phyloP scores from a whole-genome alignment of 2,113 vertebrate species.

The Pomatorhinus ruficollis region DNA sequence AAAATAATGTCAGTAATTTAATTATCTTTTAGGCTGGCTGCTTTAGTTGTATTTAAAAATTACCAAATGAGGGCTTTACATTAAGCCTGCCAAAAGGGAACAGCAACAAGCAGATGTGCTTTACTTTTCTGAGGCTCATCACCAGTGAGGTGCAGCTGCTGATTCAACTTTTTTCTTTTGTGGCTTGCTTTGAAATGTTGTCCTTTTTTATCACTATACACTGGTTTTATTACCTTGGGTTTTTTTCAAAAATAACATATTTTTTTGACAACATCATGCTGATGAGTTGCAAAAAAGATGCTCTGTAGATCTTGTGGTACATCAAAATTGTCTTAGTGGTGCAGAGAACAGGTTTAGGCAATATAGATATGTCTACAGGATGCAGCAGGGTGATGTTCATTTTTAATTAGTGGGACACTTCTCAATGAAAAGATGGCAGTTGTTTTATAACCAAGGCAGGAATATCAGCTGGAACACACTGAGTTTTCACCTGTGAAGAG shows the following conservation, averaged over 20 bases:
- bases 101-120: constrained; percentile 51
- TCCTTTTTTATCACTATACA: not conserved
- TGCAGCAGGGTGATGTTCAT: not conserved
- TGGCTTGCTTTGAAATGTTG: constrained; percentile 42
- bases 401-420: constrained; percentile 4
- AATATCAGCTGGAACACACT: not conserved
- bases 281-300: not conserved
- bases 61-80: not conserved
- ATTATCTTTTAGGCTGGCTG: constrained; percentile 42
- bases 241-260: not conserved
- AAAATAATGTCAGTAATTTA: constrained; percentile 35
- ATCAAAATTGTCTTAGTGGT: not conserved
- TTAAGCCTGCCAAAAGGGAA: constrained; percentile 30
- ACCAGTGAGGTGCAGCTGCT: constrained; percentile 32
- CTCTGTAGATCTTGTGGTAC: not conserved
- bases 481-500: not conserved
- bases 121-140: constrained; percentile 13
- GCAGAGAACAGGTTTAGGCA: not conserved
- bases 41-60: constrained; percentile 43
- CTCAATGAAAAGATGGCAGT: not conserved
- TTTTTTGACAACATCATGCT: not conserved
- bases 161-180: constrained; percentile 31
- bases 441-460: not conserved
- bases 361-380: not conserved
- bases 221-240: not conserved